Evolutionary conservation across 1,140 invertebrate species (phyloP).

Genomic region (Pentalonia nigronervosa): DNA sequence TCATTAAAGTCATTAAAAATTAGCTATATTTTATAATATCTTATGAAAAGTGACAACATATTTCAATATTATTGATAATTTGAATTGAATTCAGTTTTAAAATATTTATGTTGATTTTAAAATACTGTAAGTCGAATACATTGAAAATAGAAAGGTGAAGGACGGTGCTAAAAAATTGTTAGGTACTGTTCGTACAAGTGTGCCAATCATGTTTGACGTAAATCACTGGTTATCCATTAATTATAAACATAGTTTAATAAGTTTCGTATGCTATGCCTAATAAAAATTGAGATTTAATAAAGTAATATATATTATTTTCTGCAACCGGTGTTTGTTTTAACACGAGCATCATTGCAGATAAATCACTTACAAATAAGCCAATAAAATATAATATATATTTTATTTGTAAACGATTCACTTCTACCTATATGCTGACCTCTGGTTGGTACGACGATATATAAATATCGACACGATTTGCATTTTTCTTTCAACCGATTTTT

Average conservation of each 20-base stretch:
- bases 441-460: not conserved
- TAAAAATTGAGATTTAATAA: not conserved
- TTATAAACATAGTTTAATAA: not conserved
- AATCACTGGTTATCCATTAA: not conserved
- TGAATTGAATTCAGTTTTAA: not conserved
- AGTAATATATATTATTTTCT: not conserved
- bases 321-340: not conserved
- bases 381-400: not conserved
- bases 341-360: not conserved
- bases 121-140: not conserved
- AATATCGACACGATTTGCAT: not conserved
- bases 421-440: not conserved
- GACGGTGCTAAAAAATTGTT: not conserved
- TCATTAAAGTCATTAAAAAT: not conserved
- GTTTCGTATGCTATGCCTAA: not conserved
- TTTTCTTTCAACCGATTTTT: not conserved
- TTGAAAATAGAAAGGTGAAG: slow-evolving; percentile 22
- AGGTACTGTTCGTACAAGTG: not conserved
- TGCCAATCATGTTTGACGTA: not conserved
- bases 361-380: slow-evolving; percentile 26
- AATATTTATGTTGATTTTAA: not conserved
- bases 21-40: not conserved
- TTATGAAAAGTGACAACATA: not conserved
- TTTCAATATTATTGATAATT: not conserved
- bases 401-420: not conserved